Base-by-base conservation (phyloP, 2,888 invertebrate species). In the Argyra leucocephala region DNA sequence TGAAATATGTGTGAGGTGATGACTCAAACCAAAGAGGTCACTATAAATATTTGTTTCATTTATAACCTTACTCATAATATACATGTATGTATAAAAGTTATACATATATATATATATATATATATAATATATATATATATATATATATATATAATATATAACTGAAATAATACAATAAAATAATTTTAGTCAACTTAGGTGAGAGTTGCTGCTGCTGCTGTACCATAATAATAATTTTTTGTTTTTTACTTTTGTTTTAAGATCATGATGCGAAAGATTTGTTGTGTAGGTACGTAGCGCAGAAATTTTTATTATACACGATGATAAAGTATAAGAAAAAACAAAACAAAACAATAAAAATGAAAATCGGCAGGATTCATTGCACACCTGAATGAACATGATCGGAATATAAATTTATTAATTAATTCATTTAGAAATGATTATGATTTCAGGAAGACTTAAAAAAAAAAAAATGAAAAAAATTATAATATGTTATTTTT, bases 351-450 rank as follows among this genome's bases (percentile, higher is more conserved):
- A 48, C 48, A 15, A 48, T 7, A 31, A 7, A 31, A 31, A 31
- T 31, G 31, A 18, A 57, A 57, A 57, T 57, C 7, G 57, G n/a
- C 57, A 12, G 12, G 58, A 21, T 37, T 22, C 22, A 48, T 48
- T 48, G 48, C 48, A 48, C 48, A 48, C 48, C 18, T 48, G 48
- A 48, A 15, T 48, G 48, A 48, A 48, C 48, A 48, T 48, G 48
- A 48, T 48, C 15, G 48, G 48, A 48, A 48, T 48, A 48, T 48
- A 48, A 48, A 48, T 48, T 48, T 48, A 15, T 48, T 48, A 48
- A 48, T 48, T 48, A 48, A 48, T 48, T 48, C 48, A n/a, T 48
- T 48, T 48, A 48, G 48, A 48, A 18, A 18, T 48, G 15, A 48
- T 48, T 48, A 48, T 48, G 31, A 31, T 31, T 31, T 31, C 10